Conservation (phyloP, 2,797 vertebrate genomes). For the Phrynocephalus vlangalii region DNA sequence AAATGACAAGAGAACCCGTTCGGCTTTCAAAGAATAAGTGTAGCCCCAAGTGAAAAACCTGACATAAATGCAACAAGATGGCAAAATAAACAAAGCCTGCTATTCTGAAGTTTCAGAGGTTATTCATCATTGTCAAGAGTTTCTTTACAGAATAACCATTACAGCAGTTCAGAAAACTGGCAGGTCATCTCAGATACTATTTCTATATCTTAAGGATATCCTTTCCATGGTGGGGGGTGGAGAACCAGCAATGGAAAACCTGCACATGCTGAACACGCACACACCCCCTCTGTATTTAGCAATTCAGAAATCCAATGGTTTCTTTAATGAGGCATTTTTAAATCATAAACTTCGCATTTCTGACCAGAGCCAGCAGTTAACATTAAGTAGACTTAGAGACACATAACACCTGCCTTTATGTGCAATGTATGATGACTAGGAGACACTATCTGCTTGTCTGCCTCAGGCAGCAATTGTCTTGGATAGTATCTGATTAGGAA, state of each 20-base stretch:
- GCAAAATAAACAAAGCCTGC: slow-evolving; percentile 68
- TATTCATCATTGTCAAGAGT: slow-evolving; percentile 74
- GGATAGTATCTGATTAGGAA: background rate
- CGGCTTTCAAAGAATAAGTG: slow-evolving; percentile 56
- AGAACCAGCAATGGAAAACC: slow-evolving; percentile 23
- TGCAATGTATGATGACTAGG: background rate
- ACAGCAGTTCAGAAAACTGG: slow-evolving; percentile 48
- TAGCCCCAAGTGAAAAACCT: slow-evolving; percentile 67
- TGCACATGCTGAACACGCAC: slow-evolving; percentile 7
- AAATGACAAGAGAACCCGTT: slow-evolving; percentile 55
- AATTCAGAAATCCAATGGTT: slow-evolving; percentile 41
- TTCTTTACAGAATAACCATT: slow-evolving; percentile 63
- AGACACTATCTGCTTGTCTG: background rate
- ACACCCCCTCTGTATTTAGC: slow-evolving; percentile 39
- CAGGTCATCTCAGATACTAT: slow-evolving; percentile 56
- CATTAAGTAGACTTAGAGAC: background rate
- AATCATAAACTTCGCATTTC: background rate
- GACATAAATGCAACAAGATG: slow-evolving; percentile 66
- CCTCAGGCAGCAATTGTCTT: background rate
- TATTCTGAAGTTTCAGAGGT: slow-evolving; percentile 63
- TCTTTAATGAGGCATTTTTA: background rate
- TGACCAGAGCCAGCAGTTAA: background rate
- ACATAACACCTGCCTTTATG: too few species aligned
- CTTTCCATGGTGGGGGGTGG: slow-evolving; percentile 28
- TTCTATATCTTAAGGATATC: slow-evolving; percentile 48